Base-by-base conservation (phyloP, 2,888 invertebrate genomes). In the Phasia obesa region DNA sequence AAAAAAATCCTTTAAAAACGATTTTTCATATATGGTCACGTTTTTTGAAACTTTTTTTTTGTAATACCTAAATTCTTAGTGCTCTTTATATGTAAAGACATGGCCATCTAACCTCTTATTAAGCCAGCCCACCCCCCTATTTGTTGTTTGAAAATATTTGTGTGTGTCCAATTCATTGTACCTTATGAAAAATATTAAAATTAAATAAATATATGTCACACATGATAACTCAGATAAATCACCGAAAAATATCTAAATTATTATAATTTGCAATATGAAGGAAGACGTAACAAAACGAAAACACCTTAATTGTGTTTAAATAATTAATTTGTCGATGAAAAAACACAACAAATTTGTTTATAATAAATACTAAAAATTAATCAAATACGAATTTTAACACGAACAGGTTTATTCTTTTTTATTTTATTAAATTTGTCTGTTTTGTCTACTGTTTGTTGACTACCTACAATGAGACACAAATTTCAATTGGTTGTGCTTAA, bases 321-420 rank as follows among this genome's bases (percentile, higher is more conserved):
- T 74, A 78, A 78, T 74, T 65, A 82, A 74, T 82, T 62, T 69
- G 55, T 42, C 42, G n/a, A 73, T 60, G 44, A 53, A 60, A 51
- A 59, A 35, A 35, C 9, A 53, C 6, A n/a, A 69, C 9, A 49
- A 75, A 38, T 25, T 55, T 65, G 27, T 71, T 65, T 64, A 57
- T 23, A 70, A 38, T 64, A 31, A 65, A 64, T 62, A 69, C 51
- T 27, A 19, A 59, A 75, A 62, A 59, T 25, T 49, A 9, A 70
- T 25, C 7, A 57, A 62, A 67, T 42, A 19, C 23, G 21, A 62
- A 55, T 31, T 47, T 69, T 75, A 64, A 82, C 80, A 85, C 76
- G 71, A 79, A 85, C 83, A 80, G 75, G 84, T 84, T 79, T 73
- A 17, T 21, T 21, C 38, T 15, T 42, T 15, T 13, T 15, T 27